These are phyloP conservation scores for Drosophila kohkoa DNA, from an alignment of 1,140 invertebrate genomes.

Conservation along the genomic window DNA sequence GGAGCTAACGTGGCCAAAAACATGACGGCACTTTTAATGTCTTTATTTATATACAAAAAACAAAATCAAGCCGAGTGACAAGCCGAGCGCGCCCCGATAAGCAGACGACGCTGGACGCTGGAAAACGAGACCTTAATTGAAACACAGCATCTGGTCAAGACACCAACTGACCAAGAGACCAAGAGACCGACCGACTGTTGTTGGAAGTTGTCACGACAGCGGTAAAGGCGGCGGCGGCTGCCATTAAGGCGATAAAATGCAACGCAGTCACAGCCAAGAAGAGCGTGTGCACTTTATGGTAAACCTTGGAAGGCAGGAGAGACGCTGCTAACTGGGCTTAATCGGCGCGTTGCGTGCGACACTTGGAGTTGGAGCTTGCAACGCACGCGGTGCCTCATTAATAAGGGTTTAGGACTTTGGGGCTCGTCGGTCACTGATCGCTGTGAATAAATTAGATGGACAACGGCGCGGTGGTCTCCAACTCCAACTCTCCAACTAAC, in stretches of 20 bases:
- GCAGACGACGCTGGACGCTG: conserved; percentile 11
- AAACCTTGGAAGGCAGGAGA: conserved; percentile 41
- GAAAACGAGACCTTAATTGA: conserved; percentile 36
- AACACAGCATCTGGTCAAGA: conserved; percentile 26
- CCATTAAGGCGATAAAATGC: conserved; percentile 78
- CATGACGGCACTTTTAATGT: conserved; percentile 79
- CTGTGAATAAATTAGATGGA: conserved; percentile 76
- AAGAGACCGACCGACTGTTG: conserved; percentile 11
- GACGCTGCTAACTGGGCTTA: conserved; percentile 74
- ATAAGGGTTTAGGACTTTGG: conserved; percentile 71
- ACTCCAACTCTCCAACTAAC: conserved; percentile 11
- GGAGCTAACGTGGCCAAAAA: conserved; percentile 55
- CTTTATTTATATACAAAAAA: conserved; percentile 78
- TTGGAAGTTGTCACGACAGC: conserved; percentile 15
- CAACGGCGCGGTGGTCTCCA: conserved; percentile 64
- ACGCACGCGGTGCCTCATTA: conserved; percentile 63
- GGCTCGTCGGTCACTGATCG: conserved; percentile 50
- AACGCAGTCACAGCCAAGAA: conserved; percentile 6
- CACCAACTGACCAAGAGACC: conserved; percentile 6
- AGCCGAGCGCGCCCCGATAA: conserved; percentile 63
- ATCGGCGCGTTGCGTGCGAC: conserved; percentile 81
- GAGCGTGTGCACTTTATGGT: conserved; percentile 57
- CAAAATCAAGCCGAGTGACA: conserved; percentile 78
- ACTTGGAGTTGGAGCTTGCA: conserved; percentile 55
- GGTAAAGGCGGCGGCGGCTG: conserved; percentile 8